Conservation (phyloP, 2,113 vertebrate genomes). For the Hippolais icterina region DNA sequence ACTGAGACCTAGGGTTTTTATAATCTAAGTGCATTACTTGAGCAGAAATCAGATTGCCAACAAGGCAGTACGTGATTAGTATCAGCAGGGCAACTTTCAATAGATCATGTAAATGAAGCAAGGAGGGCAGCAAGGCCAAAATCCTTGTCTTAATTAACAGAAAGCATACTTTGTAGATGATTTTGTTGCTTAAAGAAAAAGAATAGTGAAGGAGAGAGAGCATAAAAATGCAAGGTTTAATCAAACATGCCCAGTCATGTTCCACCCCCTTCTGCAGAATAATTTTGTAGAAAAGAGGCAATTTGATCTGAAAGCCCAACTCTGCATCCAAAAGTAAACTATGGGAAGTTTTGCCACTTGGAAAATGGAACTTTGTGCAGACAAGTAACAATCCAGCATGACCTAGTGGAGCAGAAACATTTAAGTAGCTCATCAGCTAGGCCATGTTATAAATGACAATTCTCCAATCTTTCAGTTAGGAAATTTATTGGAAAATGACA, state of each 20-base stretch:
- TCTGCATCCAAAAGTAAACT: neutral
- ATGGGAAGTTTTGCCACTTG: neutral
- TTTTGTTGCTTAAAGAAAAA: neutral
- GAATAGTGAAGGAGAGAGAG: neutral
- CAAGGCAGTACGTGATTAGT: neutral
- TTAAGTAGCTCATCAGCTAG: neutral
- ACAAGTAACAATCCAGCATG: neutral
- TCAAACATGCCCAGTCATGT: neutral
- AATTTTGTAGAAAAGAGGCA: neutral
- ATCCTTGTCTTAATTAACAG: constrained; percentile 5
- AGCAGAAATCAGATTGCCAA: constrained; percentile 7
- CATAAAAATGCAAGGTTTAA: neutral
- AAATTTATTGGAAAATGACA: too few relatives aligned
- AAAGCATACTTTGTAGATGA: neutral
- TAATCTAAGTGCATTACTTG: neutral
- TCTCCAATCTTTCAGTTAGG: too few relatives aligned
- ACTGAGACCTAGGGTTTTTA: neutral
- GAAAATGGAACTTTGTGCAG: neutral
- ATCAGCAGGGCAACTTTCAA: neutral
- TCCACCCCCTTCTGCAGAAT: neutral
- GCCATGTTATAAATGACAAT: neutral
- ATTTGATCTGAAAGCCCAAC: neutral
- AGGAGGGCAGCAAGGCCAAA: constrained; percentile 8
- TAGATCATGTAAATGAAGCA: constrained; percentile 26
- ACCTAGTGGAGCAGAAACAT: neutral